Percentiles rank a stretch among this genome's conserved stretches.
Conservation (phyloP, 2,113 vertebrate genomes). For the Phrynocephalus versicolor region DNA sequence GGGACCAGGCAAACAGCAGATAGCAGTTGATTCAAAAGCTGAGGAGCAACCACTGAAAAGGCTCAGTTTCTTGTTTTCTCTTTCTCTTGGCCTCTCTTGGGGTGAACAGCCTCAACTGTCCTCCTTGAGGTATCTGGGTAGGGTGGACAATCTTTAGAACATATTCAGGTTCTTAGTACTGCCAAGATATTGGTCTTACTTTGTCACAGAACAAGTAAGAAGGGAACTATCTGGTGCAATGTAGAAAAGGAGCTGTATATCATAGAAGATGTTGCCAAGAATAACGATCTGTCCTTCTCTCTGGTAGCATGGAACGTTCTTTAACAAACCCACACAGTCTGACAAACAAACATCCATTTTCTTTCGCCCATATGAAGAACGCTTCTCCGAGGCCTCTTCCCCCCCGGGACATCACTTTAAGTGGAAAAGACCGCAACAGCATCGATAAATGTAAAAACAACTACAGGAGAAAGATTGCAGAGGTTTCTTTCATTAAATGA, state of each 20-base stretch:
- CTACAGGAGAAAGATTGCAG: conserved; percentile 46
- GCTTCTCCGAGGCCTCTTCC: conserved; percentile 22
- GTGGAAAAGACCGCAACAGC: conserved; percentile 11
- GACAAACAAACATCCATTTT: neutral
- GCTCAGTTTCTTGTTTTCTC: too few species aligned
- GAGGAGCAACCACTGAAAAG: too few species aligned
- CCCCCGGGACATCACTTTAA: conserved; percentile 2
- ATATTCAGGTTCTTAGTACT: neutral
- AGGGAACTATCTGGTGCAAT: neutral
- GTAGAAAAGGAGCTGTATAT: neutral
- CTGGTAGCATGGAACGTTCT: too few species aligned
- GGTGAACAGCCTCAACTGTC: too few species aligned
- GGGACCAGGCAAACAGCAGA: too few species aligned
- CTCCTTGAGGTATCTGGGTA: too few species aligned
- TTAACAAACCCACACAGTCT: neutral
- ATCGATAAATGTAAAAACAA: conserved; percentile 37
- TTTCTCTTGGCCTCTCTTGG: too few species aligned
- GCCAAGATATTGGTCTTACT: neutral
- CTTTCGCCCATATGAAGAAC: neutral
- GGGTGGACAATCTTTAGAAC: too few species aligned
- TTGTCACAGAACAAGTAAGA: neutral
- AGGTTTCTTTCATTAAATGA: conserved; percentile 36
- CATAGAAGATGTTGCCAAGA: neutral
- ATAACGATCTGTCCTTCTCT: neutral
- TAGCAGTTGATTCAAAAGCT: too few species aligned